Evolutionary conservation across 2,797 vertebrate species (phyloP).

Genomic region (Syncerus caffer): DNA sequence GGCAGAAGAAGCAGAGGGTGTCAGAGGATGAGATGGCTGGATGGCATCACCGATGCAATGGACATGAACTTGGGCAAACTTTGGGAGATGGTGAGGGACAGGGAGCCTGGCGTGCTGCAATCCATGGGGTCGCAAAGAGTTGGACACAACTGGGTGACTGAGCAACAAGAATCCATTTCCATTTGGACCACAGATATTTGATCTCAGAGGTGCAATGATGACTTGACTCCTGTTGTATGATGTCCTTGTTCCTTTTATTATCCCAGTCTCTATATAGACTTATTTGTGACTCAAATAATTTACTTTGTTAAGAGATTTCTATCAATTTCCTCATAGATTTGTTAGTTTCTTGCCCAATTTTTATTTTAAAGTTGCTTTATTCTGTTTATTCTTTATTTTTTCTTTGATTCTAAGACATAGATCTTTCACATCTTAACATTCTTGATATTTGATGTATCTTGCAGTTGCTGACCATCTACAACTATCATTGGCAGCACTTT

Average conservation of each 20-base stretch:
- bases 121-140: neutral
- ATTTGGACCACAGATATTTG: neutral
- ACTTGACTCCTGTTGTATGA: neutral
- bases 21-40: neutral
- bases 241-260: neutral
- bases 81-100: neutral
- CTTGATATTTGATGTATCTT: neutral
- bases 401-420: neutral
- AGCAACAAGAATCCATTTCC: neutral
- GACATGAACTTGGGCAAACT: neutral
- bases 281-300: neutral
- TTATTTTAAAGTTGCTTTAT: neutral
- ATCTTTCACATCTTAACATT: neutral
- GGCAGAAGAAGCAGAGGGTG: neutral
- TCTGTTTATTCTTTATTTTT: neutral
- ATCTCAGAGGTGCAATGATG: neutral
- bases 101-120: neutral
- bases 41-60: neutral
- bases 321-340: neutral
- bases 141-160: neutral
- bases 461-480: neutral
- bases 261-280: neutral
- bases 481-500: neutral
- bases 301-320: neutral
- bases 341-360: neutral